phyloP scores from a whole-genome alignment of 2,888 invertebrate species.

The Mesorhabditis belari region DNA sequence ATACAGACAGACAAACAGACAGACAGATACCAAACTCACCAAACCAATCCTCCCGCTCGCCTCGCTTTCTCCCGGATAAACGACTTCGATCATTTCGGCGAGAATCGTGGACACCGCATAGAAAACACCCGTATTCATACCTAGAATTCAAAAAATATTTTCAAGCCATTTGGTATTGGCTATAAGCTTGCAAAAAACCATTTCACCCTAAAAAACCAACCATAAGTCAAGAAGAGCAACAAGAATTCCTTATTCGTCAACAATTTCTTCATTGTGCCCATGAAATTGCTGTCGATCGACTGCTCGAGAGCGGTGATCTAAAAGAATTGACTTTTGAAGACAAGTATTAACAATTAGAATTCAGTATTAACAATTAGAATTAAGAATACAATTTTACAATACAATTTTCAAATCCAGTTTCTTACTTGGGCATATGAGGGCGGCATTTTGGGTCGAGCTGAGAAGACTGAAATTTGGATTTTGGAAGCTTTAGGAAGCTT shows the following conservation, averaged over 20 bases:
- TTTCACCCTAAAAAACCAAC: too few species aligned
- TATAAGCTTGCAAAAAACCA: not conserved
- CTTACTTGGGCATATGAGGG: conserved; percentile 74
- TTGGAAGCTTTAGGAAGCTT: too few species aligned
- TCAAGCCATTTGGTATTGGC: too few species aligned
- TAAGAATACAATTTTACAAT: too few species aligned
- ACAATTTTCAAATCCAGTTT: too few species aligned
- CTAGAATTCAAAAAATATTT: conserved; percentile 53
- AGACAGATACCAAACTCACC: too few species aligned
- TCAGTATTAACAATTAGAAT: too few species aligned
- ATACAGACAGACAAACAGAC: too few species aligned
- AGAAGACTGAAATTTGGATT: conserved; percentile 82
- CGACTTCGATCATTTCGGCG: conserved; percentile 75
- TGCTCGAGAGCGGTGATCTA: conserved; percentile 63
- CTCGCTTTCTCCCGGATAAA: conserved; percentile 72
- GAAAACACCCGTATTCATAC: conserved; percentile 89
- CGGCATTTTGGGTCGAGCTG: conserved; percentile 76
- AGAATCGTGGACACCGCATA: conserved; percentile 93
- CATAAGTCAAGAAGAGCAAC: conserved; percentile 53
- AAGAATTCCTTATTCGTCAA: conserved; percentile 55
- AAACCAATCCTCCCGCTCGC: conserved; percentile 85
- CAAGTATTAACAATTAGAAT: not conserved
- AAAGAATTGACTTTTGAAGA: not conserved
- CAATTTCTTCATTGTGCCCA: conserved; percentile 62
- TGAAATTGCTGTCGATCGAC: conserved; percentile 61